phyloP scores from a whole-genome alignment of 2,113 vertebrate species.

The Phylloscopus whistleri region DNA sequence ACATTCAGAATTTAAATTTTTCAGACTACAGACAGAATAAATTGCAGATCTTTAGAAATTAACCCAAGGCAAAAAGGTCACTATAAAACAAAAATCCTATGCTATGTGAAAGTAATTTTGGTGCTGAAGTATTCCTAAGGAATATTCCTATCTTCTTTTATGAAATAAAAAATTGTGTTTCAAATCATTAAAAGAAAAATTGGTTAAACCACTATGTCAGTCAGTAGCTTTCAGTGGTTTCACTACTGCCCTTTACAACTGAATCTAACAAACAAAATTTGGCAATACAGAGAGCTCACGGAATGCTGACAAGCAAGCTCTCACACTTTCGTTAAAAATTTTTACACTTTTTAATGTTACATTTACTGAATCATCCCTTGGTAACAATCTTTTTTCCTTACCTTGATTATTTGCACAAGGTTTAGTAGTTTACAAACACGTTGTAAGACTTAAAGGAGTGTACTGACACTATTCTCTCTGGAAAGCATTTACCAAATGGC shows the following conservation, averaged over 20 bases:
- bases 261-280: constrained; percentile 8
- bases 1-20: constrained; percentile 56
- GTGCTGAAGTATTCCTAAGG: neutral
- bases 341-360: neutral
- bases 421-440: neutral
- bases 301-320: neutral
- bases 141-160: neutral
- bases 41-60: constrained; percentile 18
- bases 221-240: neutral
- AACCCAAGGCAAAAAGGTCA: neutral
- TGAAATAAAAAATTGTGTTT: neutral
- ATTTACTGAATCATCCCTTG: neutral
- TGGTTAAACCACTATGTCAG: neutral
- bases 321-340: neutral
- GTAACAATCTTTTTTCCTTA: neutral
- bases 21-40: constrained; percentile 44
- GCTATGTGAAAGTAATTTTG: neutral
- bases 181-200: constrained; percentile 3
- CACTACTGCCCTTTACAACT: neutral
- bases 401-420: neutral
- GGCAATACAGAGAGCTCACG: neutral
- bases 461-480: neutral
- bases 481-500: neutral
- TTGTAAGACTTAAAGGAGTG: neutral
- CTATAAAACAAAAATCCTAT: neutral